phyloP scores from a whole-genome alignment of 2,113 vertebrate genomes.

The Channa maculata region DNA sequence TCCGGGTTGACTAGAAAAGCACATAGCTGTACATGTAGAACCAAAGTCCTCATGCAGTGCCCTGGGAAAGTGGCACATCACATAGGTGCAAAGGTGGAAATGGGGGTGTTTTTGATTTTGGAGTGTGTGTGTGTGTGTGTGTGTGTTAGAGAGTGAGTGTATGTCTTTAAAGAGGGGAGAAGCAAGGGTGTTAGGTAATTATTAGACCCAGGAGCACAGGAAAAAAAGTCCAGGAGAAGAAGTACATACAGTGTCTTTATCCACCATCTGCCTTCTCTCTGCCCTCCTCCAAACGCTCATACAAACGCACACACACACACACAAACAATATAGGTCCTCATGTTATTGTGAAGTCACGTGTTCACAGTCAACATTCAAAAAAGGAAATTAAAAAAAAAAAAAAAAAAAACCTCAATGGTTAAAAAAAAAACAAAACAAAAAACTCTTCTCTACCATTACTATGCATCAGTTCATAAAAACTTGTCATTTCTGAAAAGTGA shows the following conservation, averaged over 20 bases:
- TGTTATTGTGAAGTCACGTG: slow-evolving; percentile 74
- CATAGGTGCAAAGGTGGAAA: slow-evolving; percentile 69
- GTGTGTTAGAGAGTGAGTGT: slow-evolving; percentile 36
- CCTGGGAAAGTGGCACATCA: slow-evolving; percentile 67
- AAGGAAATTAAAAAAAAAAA: slow-evolving; percentile 57
- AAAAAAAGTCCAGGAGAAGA: slow-evolving; percentile 64
- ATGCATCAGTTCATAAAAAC: slow-evolving; percentile 83
- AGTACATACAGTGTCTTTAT: slow-evolving; percentile 71
- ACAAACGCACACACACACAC: slow-evolving; percentile 37
- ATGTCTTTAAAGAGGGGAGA: slow-evolving; percentile 57
- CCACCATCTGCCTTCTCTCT: slow-evolving; percentile 61
- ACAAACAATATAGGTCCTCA: slow-evolving; percentile 66
- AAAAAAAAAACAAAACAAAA: slow-evolving; percentile 59
- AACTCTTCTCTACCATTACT: slow-evolving; percentile 77
- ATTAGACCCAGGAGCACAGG: slow-evolving; percentile 54
- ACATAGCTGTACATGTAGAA: slow-evolving; percentile 68
- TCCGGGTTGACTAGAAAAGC: slow-evolving; percentile 59
- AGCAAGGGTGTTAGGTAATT: slow-evolving; percentile 68
- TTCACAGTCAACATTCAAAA: slow-evolving; percentile 75
- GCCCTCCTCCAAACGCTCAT: slow-evolving; percentile 56
- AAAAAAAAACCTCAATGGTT: slow-evolving; percentile 80
- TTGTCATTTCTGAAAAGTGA: slow-evolving; percentile 84
- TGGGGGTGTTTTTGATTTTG: slow-evolving; percentile 24
- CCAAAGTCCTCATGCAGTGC: slow-evolving; percentile 75
- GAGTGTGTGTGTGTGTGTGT: slow-evolving; percentile 38